Base-by-base conservation (phyloP, 2,888 invertebrate genomes). In the Eremobia ochroleuca region DNA sequence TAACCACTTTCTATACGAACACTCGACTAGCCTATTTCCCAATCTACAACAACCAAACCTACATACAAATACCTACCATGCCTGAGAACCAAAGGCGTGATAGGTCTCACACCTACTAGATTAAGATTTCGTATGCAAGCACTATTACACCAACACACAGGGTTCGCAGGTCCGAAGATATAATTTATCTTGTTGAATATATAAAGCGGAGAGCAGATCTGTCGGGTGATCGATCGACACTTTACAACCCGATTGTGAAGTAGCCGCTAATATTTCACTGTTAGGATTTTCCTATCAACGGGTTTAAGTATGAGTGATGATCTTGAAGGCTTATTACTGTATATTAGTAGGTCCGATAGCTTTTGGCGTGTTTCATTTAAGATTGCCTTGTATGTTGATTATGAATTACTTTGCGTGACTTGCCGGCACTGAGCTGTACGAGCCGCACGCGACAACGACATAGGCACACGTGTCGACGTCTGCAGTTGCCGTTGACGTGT, bases 201-300 rank as follows among this genome's bases (percentile, higher is more conserved):
- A 80, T 61, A 82, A 82, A 76, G 82, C 66, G 66, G 31, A n/a
- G 18, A 75, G 76, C 49, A 68, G 65, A 73, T 73, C 68, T 62
- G 71, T 74, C 52, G 67, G 37, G 13, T 82, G 85, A 85, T 85
- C 72, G 86, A 83, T 82, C 68, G 82, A 66, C 62, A 62, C 65
- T 69, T 82, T 75, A 66, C 68, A 72, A 49, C 69, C 43, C 66
- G 82, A 83, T 85, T 76, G 83, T 85, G 85, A 59, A 69, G 68
- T 82, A 82, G 81, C 85, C n/a, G 43, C 58, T 76, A 81, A 83
- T 83, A 76, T 82, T 82, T 82, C 70, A 69, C 40, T 65, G 71
- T 55, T 43, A n/a, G 83, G 86, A 82, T 82, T 76, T 72, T 85
- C 85, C 62, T 85, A 82, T 85, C 82, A 81, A 71, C 85, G 69